A percentile compares a stretch with the other conserved stretches of the same genome.
Conservation (phyloP, 30 jellyfish, hydroid and myxozoan species). For the Hydractinia echinata region DNA sequence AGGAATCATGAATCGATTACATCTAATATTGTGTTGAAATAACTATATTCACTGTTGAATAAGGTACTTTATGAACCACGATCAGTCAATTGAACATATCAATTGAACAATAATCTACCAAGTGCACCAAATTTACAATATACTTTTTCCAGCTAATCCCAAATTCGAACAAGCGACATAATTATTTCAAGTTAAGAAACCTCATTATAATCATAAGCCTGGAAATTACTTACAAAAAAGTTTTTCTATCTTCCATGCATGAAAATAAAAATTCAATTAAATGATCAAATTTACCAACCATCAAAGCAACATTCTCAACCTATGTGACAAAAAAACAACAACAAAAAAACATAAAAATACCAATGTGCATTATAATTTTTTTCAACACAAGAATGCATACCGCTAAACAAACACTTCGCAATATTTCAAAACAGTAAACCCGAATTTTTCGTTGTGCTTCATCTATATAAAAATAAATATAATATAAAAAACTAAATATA, state of each 20-base stretch:
- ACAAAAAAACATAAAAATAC: background rate
- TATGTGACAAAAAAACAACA: background rate
- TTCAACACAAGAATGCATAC: conserved; percentile 16
- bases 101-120: background rate
- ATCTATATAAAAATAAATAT: conserved; percentile 32
- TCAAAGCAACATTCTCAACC: conserved; percentile 61
- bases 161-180: too few species aligned
- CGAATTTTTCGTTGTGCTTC: conserved; percentile 50
- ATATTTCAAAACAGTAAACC: conserved; percentile 49
- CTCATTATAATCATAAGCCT: background rate
- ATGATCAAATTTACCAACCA: conserved; percentile 48
- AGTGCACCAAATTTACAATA: background rate
- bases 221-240: conserved; percentile 55
- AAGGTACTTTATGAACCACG: background rate
- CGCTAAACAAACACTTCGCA: conserved; percentile 55
- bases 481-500: too few species aligned
- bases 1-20: too few species aligned
- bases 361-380: background rate
- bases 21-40: background rate
- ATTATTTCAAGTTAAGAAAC: background rate
- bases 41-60: background rate
- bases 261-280: conserved; percentile 61
- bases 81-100: too few species aligned
- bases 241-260: conserved; percentile 74
- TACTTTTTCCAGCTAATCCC: too few species aligned